phyloP scores from a whole-genome alignment of 2,888 invertebrate genomes.

The Polydrusus pterygomalis region DNA sequence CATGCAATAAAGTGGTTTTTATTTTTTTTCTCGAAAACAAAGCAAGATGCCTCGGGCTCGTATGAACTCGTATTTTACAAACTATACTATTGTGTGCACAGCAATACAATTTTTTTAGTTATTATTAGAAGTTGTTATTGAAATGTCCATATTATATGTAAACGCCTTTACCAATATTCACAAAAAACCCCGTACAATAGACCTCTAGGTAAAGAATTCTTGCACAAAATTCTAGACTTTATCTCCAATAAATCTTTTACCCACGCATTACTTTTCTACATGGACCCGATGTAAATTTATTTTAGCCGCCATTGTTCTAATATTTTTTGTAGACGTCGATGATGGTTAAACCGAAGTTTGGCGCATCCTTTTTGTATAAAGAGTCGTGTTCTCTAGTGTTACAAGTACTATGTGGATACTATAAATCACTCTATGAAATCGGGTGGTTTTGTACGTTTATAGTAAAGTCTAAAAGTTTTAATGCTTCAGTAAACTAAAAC shows the following conservation, averaged over 20 bases:
- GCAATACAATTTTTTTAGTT: no score
- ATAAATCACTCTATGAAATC: slow-evolving; percentile 13
- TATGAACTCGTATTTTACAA: no score
- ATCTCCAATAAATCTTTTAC: slow-evolving; percentile 43
- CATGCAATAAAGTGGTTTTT: no score
- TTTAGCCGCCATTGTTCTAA: slow-evolving; percentile 45
- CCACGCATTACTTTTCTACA: slow-evolving; percentile 38
- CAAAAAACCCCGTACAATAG: neutral
- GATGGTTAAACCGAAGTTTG: slow-evolving; percentile 38
- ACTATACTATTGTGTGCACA: no score
- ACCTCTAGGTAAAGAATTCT: slow-evolving; percentile 9
- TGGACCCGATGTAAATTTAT: slow-evolving; percentile 44
- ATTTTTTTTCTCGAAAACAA: no score
- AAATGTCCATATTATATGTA: no score
- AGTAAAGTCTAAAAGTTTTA: no score
- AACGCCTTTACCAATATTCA: neutral
- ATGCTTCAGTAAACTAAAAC: no score
- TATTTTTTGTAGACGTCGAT: slow-evolving; percentile 40
- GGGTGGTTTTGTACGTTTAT: neutral
- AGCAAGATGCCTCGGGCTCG: no score
- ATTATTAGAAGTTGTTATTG: no score
- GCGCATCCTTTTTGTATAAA: slow-evolving; percentile 32
- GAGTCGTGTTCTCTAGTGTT: neutral
- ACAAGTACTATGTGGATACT: slow-evolving; percentile 11
- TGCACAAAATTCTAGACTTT: slow-evolving; percentile 31